Conservation (phyloP, 2,888 invertebrate species). For the Oasisia sp. region DNA sequence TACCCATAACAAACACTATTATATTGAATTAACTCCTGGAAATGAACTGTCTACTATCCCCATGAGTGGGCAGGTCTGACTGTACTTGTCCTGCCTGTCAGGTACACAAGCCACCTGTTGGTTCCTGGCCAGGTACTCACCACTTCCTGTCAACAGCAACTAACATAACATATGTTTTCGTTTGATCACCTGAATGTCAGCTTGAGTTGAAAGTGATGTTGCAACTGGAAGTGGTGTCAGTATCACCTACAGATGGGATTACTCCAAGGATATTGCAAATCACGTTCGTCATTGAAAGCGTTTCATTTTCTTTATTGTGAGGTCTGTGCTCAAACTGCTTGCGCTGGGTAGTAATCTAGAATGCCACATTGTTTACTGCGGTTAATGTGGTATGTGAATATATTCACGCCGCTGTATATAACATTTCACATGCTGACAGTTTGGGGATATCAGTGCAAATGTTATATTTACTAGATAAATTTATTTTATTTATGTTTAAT, state of each 20-base stretch:
- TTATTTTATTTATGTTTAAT: background rate
- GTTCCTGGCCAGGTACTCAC: background rate
- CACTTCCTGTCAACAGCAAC: background rate
- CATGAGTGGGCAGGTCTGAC: background rate
- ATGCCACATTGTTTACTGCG: background rate
- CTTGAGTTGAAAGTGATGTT: background rate
- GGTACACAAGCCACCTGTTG: background rate
- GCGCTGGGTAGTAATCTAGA: background rate
- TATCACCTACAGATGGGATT: background rate
- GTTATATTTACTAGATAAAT: background rate
- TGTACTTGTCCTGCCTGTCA: background rate
- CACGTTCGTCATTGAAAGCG: background rate
- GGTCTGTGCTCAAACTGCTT: background rate
- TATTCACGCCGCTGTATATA: background rate
- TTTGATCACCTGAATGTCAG: background rate
- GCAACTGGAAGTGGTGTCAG: background rate
- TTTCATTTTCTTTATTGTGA: background rate
- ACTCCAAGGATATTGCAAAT: background rate
- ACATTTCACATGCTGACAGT: background rate
- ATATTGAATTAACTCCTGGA: background rate
- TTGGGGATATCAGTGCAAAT: background rate
- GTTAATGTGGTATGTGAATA: background rate
- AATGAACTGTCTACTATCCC: background rate
- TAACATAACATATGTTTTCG: background rate
- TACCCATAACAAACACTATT: background rate